Evolutionary conservation across 2,888 invertebrate species (phyloP), one percentile per base, ranked within the genome.

Genomic region (Carpatolechia fugitivella): DNA sequence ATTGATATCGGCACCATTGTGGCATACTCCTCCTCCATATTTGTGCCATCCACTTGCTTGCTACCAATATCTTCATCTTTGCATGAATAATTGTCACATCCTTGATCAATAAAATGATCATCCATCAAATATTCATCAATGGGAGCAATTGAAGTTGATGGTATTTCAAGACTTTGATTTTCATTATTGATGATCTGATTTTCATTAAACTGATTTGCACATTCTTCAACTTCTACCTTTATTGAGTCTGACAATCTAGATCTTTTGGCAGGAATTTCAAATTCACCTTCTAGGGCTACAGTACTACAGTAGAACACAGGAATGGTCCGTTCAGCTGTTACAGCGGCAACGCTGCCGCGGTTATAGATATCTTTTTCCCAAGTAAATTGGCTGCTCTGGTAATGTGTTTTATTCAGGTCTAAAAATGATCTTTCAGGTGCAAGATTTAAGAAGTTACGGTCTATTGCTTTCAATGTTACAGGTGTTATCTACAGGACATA

Each of bases 21-120:
- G 0, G 85, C 89, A 69, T 85, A 90, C 57, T 88, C 86, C 48
- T 81, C 78, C 14, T 85, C 76, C 33, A 84, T 69, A 52, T 71
- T 74, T 0, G 75, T 70, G 0, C 83, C 84, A 56, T 85, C 84
- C 0, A 61, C 74, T 40, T 73, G 68, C 35, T 70, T 58, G n/a
- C 62, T 60, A 13, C 62, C 56, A 24, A 55, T 57, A 30, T 54
- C 55, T 8, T 46, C 52, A 8, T 52, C 24, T 60, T 57, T 47
- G 44, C 55, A 50, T 24, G 50, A 59, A 49, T 60, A 60, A 58
- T 38, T 68, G 36, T 68, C 67, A 50, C 52, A 55, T 7, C 59
- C 59, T 14, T 59, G 57, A 31, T 56, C 58, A 44, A 52, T 50
- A 16, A 54, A 44, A 35, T 61, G 54, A 51, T 64, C 60, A 52